Base-by-base conservation (phyloP, 2,888 invertebrate genomes). In the Zelleria hepariella region DNA sequence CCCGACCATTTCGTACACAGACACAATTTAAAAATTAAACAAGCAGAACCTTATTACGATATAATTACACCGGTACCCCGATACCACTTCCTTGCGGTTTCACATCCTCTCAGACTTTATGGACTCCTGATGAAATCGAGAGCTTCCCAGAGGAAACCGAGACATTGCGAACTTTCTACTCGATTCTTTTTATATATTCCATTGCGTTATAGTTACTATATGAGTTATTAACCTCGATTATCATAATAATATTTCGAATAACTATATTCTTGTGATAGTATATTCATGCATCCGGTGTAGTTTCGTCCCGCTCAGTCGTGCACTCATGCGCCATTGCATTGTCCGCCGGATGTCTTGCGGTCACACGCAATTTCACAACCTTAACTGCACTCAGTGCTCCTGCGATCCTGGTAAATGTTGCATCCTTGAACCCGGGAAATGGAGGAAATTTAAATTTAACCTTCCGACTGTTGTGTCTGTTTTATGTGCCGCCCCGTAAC, bases 271-370 rank as follows among this genome's bases (percentile, higher is more conserved):
- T 20, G 49, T 42, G 15, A 10, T 25, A n/a, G 18, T 57, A 42
- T 32, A 74, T 82, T 82, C 80, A 80, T 75, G 81, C 84, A 85
- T 86, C 86, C 86, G 85, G 81, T 71, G 73, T 69, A 8, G 77
- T 79, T 79, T 78, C 79, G 79, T 77, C 78, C 71, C 68, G 66
- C 60, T 71, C 57, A 20, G 26, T n/a, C 53, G 25, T 56, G 72
- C 72, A 68, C 77, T 72, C 68, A 66, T 64, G 75, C 74, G 75
- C 78, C 74, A 23, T 47, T 26, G 26, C 59, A 80, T 82, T 81
- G 83, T 80, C 79, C 82, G 77, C 85, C 86, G 87, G 86, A 86
- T 84, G 85, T 86, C 85, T 86, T 88, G 86, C 77, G 87, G 87
- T 88, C 85, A 78, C 83, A 82, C 82, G 82, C 82, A 84, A 86